Conservation (phyloP, 2,113 vertebrate species). For the Elgaria multicarinata region DNA sequence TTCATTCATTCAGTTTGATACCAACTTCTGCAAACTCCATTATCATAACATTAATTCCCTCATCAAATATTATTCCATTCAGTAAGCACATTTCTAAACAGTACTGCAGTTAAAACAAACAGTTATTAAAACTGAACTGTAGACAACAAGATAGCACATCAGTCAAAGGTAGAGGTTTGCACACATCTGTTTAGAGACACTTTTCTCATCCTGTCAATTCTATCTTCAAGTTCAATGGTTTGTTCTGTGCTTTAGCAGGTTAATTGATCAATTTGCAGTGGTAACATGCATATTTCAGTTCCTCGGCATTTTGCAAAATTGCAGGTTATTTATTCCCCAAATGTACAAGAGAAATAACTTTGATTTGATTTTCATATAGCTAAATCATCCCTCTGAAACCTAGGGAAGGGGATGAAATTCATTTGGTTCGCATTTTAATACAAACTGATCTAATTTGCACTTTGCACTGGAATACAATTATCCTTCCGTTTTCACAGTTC, state of each 20-base stretch:
- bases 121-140: background rate
- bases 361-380: background rate
- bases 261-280: background rate
- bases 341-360: background rate
- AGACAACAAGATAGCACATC: background rate
- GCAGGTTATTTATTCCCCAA: background rate
- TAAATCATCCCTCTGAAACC: background rate
- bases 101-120: background rate
- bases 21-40: conserved; percentile 24
- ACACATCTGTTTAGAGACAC: background rate
- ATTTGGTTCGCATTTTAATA: background rate
- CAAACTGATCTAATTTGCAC: background rate
- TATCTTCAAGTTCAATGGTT: background rate
- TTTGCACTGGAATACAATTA: background rate
- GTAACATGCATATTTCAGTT: background rate
- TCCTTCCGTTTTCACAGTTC: background rate
- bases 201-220: background rate
- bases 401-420: background rate
- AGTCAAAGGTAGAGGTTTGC: background rate
- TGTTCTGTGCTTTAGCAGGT: background rate
- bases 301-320: background rate
- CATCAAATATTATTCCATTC: background rate
- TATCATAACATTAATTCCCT: background rate
- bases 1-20: conserved; percentile 20
- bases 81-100: background rate